A percentile compares a stretch with the other conserved stretches of the same genome.
phyloP scores from a whole-genome alignment of 2,888 invertebrate genomes.

The Scaptomyza parva region DNA sequence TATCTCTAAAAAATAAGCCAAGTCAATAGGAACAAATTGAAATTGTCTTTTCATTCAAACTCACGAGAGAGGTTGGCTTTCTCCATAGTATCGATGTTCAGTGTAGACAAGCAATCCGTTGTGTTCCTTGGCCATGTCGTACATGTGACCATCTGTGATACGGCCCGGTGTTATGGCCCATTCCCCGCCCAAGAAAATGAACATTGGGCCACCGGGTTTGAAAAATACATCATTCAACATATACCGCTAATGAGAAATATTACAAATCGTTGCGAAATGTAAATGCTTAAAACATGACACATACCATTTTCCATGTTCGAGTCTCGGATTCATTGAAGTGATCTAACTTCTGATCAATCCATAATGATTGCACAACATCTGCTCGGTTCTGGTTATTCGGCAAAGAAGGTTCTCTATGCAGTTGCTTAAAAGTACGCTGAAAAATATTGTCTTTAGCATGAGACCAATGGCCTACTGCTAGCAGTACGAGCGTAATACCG shows the following conservation, averaged over 20 bases:
- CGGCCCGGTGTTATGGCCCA: conserved; percentile 88
- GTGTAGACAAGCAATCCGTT: conserved; percentile 89
- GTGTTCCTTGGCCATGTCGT: conserved; percentile 87
- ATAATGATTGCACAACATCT: conserved; percentile 78
- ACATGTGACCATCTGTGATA: conserved; percentile 87
- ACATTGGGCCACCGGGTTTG: conserved; percentile 86
- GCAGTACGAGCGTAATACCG: conserved; percentile 36
- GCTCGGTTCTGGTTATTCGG: conserved; percentile 54
- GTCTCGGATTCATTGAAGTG: conserved; percentile 87
- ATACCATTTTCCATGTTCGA: conserved; percentile 86
- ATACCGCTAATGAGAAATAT: conserved; percentile 83
- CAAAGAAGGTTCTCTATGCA: conserved; percentile 85
- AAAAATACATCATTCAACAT: conserved; percentile 85
- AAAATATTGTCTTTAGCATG: conserved; percentile 63
- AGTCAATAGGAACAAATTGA: background rate
- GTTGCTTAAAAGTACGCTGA: conserved; percentile 67
- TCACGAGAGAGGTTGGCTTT: conserved; percentile 89
- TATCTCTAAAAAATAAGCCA: conserved; percentile 83
- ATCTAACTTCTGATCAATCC: conserved; percentile 87
- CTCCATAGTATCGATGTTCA: conserved; percentile 93
- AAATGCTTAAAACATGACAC: conserved; percentile 18
- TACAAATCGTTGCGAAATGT: background rate
- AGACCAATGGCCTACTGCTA: conserved; percentile 22
- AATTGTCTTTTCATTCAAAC: conserved; percentile 46
- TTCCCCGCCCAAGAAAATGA: conserved; percentile 90